Base-by-base conservation (phyloP, 2,113 vertebrate genomes). In the Apus apus region DNA sequence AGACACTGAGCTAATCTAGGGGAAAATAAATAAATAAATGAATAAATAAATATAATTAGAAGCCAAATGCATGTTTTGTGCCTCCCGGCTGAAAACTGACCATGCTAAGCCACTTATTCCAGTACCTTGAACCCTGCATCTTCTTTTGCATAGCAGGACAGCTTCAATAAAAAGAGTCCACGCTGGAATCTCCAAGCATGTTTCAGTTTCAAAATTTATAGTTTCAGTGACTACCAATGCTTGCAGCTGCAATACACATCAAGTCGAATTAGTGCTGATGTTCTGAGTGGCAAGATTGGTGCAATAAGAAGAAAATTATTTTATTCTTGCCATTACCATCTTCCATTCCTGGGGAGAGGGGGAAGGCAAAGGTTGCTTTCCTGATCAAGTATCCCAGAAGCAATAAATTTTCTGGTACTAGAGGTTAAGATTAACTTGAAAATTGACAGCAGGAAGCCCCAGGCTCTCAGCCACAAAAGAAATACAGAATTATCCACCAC, bases 351-450 rank as follows among this genome's bases (percentile, higher is more conserved):
- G 30, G 40, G 14, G 27, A 82, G 40, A 78, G 27, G 60, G 22
- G 71, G 45, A 87, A 95, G 17, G 85, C 54, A 89, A 68, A 79
- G 46, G 73, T 74, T 84, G 61, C 32, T 90, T 80, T 80, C 73
- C 79, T 71, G 46, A 70, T 77, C 75, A 64, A 56, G 36, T 45
- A 91, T 40, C 77, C 70, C 81, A 94, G 84, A 89, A 92, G 72
- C 80, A 78, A 78, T 45, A 43, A 34, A 78, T 73, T 90, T 21
- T 58, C 60, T 81, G 22, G 51, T 95, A 64, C 34, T 81, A 34
- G 36, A 75, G 68, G 87, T 87, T 94, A 92, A 88, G 40, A 66
- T 87, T 91, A 93, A 85, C 85, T 91, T 72, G 58, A 87, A 82
- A 82, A 91, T 85, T 68, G 66, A 36, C 82, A 85, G 65, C 34